A percentile compares a stretch with the other conserved stretches of the same genome.
These are phyloP conservation scores for Acyrthosiphon pisum DNA, from an alignment of 1,140 invertebrate species.

Conservation along the genomic window DNA sequence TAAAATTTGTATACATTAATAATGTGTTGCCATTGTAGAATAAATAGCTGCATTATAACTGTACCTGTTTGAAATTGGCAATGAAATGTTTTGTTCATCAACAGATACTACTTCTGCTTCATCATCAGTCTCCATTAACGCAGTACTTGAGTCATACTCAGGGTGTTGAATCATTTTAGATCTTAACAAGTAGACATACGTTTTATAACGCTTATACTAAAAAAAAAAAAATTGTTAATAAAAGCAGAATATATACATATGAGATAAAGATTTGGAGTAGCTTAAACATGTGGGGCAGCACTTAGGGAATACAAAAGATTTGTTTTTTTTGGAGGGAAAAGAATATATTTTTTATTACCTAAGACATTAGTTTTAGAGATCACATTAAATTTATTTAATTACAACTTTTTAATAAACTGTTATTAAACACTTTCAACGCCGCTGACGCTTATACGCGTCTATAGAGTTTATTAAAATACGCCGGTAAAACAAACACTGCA, in stretches of 20 bases:
- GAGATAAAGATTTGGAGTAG: background rate
- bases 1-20: conserved; percentile 4
- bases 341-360: background rate
- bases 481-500: no score
- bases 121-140: conserved; percentile 61
- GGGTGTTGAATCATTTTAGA: conserved; percentile 71
- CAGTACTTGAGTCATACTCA: conserved; percentile 69
- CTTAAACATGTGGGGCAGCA: background rate
- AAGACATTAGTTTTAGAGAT: background rate
- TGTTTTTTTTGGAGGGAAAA: background rate
- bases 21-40: conserved; percentile 51
- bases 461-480: no score
- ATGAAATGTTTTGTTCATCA: conserved; percentile 48
- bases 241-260: background rate
- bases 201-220: conserved; percentile 87
- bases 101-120: conserved; percentile 56
- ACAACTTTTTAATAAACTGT: no score
- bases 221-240: conserved; percentile 58
- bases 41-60: conserved; percentile 62
- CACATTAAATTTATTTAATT: background rate
- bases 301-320: background rate
- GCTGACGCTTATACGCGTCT: no score
- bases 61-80: conserved; percentile 61
- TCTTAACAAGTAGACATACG: conserved; percentile 82
- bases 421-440: no score